These are phyloP conservation scores for Lochmaea crataegi DNA, from an alignment of 2,888 invertebrate genomes.

Conservation along the genomic window DNA sequence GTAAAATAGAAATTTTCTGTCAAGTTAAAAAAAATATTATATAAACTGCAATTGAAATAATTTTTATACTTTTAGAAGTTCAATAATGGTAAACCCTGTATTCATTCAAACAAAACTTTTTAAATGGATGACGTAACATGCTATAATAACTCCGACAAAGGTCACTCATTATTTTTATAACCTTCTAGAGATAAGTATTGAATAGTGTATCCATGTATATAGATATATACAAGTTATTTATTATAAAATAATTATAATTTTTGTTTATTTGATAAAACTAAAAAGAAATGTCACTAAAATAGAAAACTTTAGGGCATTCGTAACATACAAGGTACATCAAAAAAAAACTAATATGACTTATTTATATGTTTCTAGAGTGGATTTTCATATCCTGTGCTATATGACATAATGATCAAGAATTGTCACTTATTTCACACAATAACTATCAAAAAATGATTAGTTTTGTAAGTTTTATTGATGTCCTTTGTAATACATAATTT, in stretches of 20 bases:
- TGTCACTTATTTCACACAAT: no score
- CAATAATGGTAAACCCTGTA: background rate
- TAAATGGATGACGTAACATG: background rate
- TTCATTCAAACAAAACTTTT: background rate
- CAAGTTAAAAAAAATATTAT: no score
- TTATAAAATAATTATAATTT: constrained; percentile 19
- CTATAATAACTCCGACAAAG: background rate
- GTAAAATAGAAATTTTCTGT: no score
- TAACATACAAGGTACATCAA: constrained; percentile 5
- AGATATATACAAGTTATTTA: constrained; percentile 22
- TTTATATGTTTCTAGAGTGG: background rate
- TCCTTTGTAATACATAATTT: constrained; percentile 10
- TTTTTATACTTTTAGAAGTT: background rate
- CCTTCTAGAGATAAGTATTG: background rate
- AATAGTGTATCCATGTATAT: constrained; percentile 10
- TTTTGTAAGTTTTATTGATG: constrained; percentile 7
- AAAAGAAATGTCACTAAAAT: constrained; percentile 17
- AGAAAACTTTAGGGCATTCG: constrained; percentile 13
- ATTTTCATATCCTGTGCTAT: no score
- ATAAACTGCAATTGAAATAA: no score
- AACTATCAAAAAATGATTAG: no score
- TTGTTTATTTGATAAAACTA: constrained; percentile 10
- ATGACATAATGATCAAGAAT: no score
- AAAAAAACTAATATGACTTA: background rate
- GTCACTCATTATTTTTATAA: constrained; percentile 6